A percentile compares a stretch with the other conserved stretches of the same genome.
Evolutionary conservation across 2,888 invertebrate genomes (phyloP).

Genomic region (Steinernema hermaphroditum): DNA sequence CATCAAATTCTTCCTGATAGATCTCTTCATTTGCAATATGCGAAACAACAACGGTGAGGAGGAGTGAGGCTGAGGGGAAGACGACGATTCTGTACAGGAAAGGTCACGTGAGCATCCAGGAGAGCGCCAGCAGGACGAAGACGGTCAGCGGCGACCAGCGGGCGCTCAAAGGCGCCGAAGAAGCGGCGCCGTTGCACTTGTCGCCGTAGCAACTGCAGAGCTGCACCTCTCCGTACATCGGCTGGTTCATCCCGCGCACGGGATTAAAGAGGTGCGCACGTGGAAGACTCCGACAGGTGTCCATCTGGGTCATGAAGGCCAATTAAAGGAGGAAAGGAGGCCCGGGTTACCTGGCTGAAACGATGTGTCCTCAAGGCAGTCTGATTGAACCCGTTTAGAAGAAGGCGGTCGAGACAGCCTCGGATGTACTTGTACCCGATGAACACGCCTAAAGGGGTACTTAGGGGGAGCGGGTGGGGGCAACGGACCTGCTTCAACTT

Average conservation of each 20-base stretch:
- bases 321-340: background rate
- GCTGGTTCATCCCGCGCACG: slow-evolving; percentile 48
- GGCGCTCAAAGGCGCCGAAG: background rate
- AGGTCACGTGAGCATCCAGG: slow-evolving; percentile 21
- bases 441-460: slow-evolving; percentile 58
- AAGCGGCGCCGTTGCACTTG: slow-evolving; percentile 46
- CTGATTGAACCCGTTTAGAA: slow-evolving; percentile 64
- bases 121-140: background rate
- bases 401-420: slow-evolving; percentile 62
- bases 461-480: background rate
- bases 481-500: slow-evolving; percentile 61
- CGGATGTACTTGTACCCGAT: slow-evolving; percentile 65
- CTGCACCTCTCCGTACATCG: slow-evolving; percentile 58
- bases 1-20: slow-evolving; percentile 18
- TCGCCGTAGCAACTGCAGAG: slow-evolving; percentile 61
- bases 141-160: slow-evolving; percentile 16
- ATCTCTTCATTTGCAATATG: slow-evolving; percentile 11
- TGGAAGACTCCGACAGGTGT: slow-evolving; percentile 51
- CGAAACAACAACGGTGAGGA: background rate
- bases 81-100: slow-evolving; percentile 2
- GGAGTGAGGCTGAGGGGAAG: background rate
- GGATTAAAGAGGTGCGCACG: slow-evolving; percentile 61
- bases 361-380: slow-evolving; percentile 63
- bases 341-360: slow-evolving; percentile 46
- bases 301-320: slow-evolving; percentile 33